These are phyloP conservation scores for Yponomeuta evonymella DNA, from an alignment of 2,888 invertebrate species.

Conservation along the genomic window DNA sequence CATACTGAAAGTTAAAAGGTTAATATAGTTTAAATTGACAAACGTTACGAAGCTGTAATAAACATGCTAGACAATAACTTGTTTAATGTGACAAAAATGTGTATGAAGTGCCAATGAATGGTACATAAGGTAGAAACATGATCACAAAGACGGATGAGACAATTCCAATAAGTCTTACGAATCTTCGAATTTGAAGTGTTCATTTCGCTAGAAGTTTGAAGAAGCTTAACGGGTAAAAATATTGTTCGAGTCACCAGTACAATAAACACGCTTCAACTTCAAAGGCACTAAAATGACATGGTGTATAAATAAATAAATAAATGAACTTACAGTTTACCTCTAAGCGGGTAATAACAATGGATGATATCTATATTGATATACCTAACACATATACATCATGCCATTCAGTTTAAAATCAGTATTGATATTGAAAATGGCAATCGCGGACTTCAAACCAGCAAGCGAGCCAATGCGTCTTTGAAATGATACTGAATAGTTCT, in stretches of 20 bases:
- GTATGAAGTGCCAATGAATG: conserved; percentile 7
- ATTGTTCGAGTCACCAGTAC: too few relatives aligned
- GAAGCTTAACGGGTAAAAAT: too few relatives aligned
- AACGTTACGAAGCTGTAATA: neutral
- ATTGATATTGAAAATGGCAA: conserved; percentile 17
- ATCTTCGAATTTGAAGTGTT: neutral
- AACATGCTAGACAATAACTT: neutral
- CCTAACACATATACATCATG: conserved; percentile 67
- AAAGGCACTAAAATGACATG: neutral
- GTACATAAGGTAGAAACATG: neutral
- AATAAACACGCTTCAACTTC: neutral
- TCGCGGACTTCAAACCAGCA: neutral
- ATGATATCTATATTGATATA: conserved; percentile 13
- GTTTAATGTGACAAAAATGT: conserved; percentile 4
- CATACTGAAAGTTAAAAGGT: conserved; percentile 3
- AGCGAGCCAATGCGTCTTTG: neutral
- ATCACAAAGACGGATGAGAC: conserved; percentile 13
- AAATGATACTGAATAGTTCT: neutral
- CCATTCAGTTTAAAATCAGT: conserved; percentile 37
- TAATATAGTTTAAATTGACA: neutral
- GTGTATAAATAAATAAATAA: neutral
- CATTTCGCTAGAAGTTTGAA: too few relatives aligned
- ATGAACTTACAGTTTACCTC: neutral
- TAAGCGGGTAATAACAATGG: conserved; percentile 5
- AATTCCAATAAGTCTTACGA: neutral